A percentile compares a stretch with the other conserved stretches of the same genome.
Conservation (phyloP, 23 tunicate species). For the Clavelina lepadiformis region DNA sequence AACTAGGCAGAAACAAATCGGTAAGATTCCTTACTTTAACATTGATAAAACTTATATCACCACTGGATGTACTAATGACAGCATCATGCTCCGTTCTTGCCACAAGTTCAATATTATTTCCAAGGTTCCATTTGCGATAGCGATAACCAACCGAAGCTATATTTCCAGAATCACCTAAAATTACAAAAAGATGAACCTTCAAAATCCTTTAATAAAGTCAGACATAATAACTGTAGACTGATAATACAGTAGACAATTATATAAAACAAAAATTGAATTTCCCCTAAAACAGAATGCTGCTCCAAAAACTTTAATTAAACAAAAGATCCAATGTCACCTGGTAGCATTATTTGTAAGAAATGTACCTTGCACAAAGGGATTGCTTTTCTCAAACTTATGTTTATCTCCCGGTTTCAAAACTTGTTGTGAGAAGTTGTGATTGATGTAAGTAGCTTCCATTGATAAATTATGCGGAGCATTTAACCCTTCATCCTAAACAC, state of each 20-base stretch:
- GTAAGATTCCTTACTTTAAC: conserved; percentile 54
- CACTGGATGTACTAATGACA: conserved; percentile 50
- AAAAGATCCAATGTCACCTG: no score
- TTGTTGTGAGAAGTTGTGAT: conserved; percentile 93
- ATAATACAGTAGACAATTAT: no score
- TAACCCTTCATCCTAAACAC: conserved; percentile 64
- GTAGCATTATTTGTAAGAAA: no score
- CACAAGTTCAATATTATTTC: conserved; percentile 82
- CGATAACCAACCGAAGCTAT: conserved; percentile 95
- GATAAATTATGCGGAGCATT: conserved; percentile 82
- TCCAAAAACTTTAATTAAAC: no score
- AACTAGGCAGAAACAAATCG: no score
- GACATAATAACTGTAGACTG: no score
- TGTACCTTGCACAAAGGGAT: conserved; percentile 85
- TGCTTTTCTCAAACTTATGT: conserved; percentile 36
- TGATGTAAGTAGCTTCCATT: conserved; percentile 92
- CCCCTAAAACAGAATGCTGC: no score
- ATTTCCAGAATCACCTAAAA: conserved; percentile 37
- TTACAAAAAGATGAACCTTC: no score
- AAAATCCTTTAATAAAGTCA: no score
- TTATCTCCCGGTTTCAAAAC: conserved; percentile 75
- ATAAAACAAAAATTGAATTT: no score
- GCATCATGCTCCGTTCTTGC: conserved; percentile 96
- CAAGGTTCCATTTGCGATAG: conserved; percentile 92
- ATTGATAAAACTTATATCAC: conserved; percentile 73